phyloP scores from a whole-genome alignment of 2,888 invertebrate species.

The Orchestes rusci region DNA sequence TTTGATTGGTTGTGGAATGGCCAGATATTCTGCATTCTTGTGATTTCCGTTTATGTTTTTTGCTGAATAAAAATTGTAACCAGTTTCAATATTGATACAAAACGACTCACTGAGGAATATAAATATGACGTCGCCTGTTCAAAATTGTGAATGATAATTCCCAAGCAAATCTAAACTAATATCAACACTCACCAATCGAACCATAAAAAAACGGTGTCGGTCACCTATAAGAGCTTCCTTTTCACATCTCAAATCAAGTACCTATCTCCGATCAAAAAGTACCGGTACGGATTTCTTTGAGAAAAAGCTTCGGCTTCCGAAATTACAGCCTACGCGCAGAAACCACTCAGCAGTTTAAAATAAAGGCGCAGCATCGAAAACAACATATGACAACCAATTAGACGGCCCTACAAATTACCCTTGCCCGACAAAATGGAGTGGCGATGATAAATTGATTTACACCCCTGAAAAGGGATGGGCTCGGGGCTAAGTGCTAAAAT shows the following conservation, averaged over 20 bases:
- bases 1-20: no score
- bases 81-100: no score
- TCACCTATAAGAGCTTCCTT: constrained; percentile 19
- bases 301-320: constrained; percentile 23
- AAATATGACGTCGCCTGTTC: no score
- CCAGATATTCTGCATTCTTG: no score
- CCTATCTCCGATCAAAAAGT: constrained; percentile 23
- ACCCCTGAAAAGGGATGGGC: constrained; percentile 14
- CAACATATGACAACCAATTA: constrained; percentile 38
- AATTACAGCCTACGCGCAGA: constrained; percentile 21
- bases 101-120: no score
- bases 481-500: constrained; percentile 18
- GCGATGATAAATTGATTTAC: constrained; percentile 14
- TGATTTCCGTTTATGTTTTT: no score
- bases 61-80: no score
- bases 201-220: no score
- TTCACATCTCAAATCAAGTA: constrained; percentile 14
- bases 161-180: no score
- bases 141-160: no score
- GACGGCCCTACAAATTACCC: constrained; percentile 33
- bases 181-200: no score
- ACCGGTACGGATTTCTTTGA: constrained; percentile 21
- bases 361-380: constrained; percentile 36
- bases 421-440: constrained; percentile 21
- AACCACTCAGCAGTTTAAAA: constrained; percentile 32